Percentiles rank a stretch among this genome's conserved stretches.
These are phyloP conservation scores for Cosmopolites sordidus DNA, from an alignment of 2,888 invertebrate genomes.

Conservation along the genomic window DNA sequence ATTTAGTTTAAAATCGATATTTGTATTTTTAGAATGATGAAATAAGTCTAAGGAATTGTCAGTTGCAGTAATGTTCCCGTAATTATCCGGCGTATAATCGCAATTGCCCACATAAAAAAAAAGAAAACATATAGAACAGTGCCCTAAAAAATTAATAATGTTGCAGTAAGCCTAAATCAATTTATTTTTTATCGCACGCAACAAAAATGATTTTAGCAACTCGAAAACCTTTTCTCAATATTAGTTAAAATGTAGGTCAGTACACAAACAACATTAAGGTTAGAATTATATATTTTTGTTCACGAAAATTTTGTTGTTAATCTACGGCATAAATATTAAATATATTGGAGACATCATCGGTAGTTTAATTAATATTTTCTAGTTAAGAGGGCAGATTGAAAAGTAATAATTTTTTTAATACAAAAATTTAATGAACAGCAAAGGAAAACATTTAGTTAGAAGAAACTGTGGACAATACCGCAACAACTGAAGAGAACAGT, in stretches of 20 bases:
- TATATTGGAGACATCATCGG: no score
- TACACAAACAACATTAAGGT: slow-evolving; percentile 11
- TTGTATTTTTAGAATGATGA: neutral
- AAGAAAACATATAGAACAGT: slow-evolving; percentile 1
- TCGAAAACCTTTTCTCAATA: slow-evolving; percentile 9
- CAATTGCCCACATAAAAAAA: slow-evolving; percentile 2
- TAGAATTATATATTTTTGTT: neutral
- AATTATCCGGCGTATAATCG: neutral
- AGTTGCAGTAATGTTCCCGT: neutral
- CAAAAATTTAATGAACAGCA: no score
- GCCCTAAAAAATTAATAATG: slow-evolving; percentile 12
- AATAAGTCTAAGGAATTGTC: neutral
- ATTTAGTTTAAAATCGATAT: neutral
- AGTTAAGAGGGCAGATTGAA: no score
- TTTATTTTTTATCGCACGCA: slow-evolving; percentile 12
- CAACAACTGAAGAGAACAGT: no score
- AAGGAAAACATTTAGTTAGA: no score
- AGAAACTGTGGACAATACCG: no score
- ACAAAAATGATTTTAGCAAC: slow-evolving; percentile 12
- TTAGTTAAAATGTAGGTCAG: slow-evolving; percentile 12
- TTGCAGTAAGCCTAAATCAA: slow-evolving; percentile 12
- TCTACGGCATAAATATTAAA: no score
- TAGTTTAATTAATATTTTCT: no score
- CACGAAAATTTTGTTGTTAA: neutral
- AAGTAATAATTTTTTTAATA: no score